These are phyloP conservation scores for Musca domestica DNA, from an alignment of 1,140 invertebrate species.

Conservation along the genomic window DNA sequence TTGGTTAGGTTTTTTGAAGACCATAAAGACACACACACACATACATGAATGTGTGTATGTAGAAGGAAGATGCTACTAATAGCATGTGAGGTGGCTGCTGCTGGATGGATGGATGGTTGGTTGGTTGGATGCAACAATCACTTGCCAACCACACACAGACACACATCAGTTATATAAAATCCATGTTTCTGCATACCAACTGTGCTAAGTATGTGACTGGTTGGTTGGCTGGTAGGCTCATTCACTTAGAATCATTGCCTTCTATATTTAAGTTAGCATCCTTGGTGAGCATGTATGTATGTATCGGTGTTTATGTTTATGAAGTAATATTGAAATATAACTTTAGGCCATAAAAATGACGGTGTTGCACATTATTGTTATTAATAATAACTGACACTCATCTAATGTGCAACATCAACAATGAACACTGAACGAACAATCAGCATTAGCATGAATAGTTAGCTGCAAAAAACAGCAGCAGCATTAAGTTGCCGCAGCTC, in stretches of 20 bases:
- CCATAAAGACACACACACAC: too few relatives aligned
- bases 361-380: slow-evolving; percentile 23
- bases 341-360: slow-evolving; percentile 24
- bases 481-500: not conserved
- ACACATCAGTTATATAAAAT: not conserved
- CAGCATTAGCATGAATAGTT: not conserved
- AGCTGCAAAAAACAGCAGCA: not conserved
- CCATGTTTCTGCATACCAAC: not conserved
- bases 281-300: not conserved
- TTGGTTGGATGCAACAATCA: slow-evolving; percentile 8
- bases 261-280: too few relatives aligned
- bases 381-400: slow-evolving; percentile 24
- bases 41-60: too few relatives aligned
- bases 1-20: too few relatives aligned
- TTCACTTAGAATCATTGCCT: not conserved
- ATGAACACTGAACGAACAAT: not conserved
- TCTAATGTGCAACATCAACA: slow-evolving; percentile 22
- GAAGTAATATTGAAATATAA: slow-evolving; percentile 26
- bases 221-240: not conserved
- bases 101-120: too few relatives aligned
- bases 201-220: not conserved
- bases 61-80: too few relatives aligned
- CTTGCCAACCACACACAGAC: slow-evolving; percentile 2
- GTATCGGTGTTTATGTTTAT: not conserved
- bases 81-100: too few relatives aligned